phyloP scores from a whole-genome alignment of 2,888 invertebrate species.

The Willowsia nigromaculata region DNA sequence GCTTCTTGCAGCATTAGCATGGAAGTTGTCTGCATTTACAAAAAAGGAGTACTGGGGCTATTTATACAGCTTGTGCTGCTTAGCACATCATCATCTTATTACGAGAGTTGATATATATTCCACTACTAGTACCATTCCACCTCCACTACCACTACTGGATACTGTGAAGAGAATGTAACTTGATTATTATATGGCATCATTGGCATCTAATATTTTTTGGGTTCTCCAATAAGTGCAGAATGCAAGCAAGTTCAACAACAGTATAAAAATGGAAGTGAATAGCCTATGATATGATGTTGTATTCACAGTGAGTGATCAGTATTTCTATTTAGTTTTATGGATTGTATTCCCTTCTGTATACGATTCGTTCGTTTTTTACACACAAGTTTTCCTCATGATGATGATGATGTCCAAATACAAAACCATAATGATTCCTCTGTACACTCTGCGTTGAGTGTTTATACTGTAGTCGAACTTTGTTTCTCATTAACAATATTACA shows the following conservation, averaged over 20 bases:
- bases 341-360: background rate
- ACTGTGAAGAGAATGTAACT: background rate
- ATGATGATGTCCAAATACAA: background rate
- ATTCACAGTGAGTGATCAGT: no score
- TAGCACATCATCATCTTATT: slow-evolving; percentile 52
- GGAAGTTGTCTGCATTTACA: no score
- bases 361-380: background rate
- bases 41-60: background rate
- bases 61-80: background rate
- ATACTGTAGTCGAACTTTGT: background rate
- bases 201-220: background rate
- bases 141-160: background rate
- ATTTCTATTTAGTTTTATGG: no score
- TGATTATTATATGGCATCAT: background rate
- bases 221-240: slow-evolving; percentile 15
- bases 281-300: slow-evolving; percentile 25
- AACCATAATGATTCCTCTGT: background rate
- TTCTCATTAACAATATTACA: slow-evolving; percentile 42
- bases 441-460: background rate
- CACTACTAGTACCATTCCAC: background rate
- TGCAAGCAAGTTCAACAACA: slow-evolving; percentile 44
- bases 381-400: background rate
- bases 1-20: background rate
- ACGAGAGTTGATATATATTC: background rate
- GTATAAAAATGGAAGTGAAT: slow-evolving; percentile 40